phyloP scores from a whole-genome alignment of 1,140 invertebrate genomes.

The Gryon sp. region DNA sequence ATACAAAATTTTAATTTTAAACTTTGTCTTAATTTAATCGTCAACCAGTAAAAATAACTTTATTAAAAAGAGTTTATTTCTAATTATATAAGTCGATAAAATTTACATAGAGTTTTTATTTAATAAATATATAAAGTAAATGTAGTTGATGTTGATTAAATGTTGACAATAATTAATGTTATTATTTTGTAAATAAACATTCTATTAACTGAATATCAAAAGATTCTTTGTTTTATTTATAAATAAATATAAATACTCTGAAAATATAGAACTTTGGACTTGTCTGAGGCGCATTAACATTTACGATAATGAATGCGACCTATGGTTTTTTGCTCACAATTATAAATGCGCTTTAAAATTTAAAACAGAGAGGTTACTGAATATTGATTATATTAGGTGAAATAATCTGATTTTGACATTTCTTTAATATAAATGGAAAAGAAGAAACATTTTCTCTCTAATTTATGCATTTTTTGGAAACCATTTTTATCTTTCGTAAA shows the following conservation, averaged over 20 bases:
- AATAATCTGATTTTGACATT: neutral
- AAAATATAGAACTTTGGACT: slow-evolving; percentile 5
- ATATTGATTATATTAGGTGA: neutral
- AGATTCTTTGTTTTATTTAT: neutral
- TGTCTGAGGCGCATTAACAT: slow-evolving; percentile 5
- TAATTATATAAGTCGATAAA: neutral
- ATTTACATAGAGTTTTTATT: neutral
- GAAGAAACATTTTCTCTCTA: too few species aligned
- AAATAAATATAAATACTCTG: slow-evolving; percentile 6
- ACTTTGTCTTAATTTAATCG: neutral
- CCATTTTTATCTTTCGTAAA: too few species aligned
- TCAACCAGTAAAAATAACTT: too few species aligned
- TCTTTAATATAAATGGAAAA: neutral
- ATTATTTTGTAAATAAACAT: too few species aligned
- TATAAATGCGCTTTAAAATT: slow-evolving; percentile 12
- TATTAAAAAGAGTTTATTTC: too few species aligned
- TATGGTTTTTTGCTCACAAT: slow-evolving; percentile 6
- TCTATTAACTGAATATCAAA: neutral
- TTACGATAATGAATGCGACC: slow-evolving; percentile 12
- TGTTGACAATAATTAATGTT: too few species aligned
- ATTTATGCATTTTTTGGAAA: neutral
- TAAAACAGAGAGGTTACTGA: neutral
- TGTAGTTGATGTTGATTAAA: too few species aligned
- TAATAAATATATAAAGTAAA: too few species aligned
- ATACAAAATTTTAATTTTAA: neutral